phyloP scores from a whole-genome alignment of 2,888 invertebrate species.

The Ceratothoa steindachneri region DNA sequence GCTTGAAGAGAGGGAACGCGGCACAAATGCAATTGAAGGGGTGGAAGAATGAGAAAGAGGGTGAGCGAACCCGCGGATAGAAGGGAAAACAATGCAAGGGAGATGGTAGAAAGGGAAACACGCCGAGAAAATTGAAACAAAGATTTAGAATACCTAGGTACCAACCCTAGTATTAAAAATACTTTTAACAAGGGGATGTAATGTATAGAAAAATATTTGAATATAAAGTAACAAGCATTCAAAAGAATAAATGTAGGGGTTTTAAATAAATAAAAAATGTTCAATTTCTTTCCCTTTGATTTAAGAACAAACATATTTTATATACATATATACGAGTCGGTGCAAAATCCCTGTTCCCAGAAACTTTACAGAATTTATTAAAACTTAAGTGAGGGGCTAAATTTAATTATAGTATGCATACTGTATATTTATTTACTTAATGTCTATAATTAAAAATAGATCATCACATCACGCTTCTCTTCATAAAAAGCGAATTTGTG shows the following conservation, averaged over 20 bases:
- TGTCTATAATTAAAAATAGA: too few relatives aligned
- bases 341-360: too few relatives aligned
- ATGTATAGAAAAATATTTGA: conserved; percentile 8
- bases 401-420: too few relatives aligned
- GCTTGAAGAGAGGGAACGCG: background rate
- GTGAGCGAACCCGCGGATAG: background rate
- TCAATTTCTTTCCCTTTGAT: background rate
- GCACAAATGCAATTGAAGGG: conserved; percentile 8
- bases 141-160: background rate
- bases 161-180: conserved; percentile 6
- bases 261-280: conserved; percentile 1
- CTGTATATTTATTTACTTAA: too few relatives aligned
- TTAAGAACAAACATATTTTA: background rate
- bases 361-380: too few relatives aligned
- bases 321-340: too few relatives aligned
- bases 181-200: conserved; percentile 5
- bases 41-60: background rate
- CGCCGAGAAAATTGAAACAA: conserved; percentile 1
- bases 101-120: conserved; percentile 1
- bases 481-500: too few relatives aligned
- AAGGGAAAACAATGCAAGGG: conserved; percentile 8
- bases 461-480: too few relatives aligned
- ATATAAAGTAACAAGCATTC: background rate
- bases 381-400: too few relatives aligned
- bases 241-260: background rate